Evolutionary conservation across 2,113 vertebrate genomes (phyloP).

Genomic region (Aythya baeri): DNA sequence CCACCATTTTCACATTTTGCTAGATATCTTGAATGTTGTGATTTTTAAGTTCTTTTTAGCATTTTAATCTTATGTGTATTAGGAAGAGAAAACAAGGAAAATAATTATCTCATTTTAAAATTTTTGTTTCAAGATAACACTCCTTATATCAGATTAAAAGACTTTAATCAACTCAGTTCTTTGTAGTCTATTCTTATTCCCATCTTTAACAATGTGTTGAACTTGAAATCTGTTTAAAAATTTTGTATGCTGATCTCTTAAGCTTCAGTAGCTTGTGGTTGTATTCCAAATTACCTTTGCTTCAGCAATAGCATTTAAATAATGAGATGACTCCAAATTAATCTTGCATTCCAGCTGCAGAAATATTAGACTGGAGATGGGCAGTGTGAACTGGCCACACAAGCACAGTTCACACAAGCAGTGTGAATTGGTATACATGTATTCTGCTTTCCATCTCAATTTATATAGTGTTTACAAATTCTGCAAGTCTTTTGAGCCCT

Average conservation of each 20-base stretch:
- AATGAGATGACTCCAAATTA: neutral
- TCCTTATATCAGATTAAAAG: neutral
- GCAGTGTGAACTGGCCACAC: neutral
- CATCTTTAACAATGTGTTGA: neutral
- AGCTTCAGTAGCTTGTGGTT: neutral
- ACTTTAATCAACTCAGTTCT: neutral
- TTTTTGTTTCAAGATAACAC: neutral
- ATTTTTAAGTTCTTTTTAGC: neutral
- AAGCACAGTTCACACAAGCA: neutral
- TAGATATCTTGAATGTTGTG: neutral
- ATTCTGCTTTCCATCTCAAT: neutral
- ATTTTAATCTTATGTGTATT: neutral
- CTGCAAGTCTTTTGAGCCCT: neutral
- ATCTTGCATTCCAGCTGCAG: neutral
- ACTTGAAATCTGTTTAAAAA: neutral
- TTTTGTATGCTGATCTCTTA: constrained; percentile 6
- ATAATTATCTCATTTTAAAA: neutral
- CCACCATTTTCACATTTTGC: neutral
- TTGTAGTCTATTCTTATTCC: neutral
- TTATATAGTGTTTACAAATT: neutral
- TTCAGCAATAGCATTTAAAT: neutral
- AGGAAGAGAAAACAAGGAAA: neutral
- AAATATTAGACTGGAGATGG: neutral
- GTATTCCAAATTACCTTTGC: neutral
- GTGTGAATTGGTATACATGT: neutral